These are phyloP conservation scores for Botrylloides violaceus DNA, from an alignment of 23 tunicate genomes.

Conservation along the genomic window DNA sequence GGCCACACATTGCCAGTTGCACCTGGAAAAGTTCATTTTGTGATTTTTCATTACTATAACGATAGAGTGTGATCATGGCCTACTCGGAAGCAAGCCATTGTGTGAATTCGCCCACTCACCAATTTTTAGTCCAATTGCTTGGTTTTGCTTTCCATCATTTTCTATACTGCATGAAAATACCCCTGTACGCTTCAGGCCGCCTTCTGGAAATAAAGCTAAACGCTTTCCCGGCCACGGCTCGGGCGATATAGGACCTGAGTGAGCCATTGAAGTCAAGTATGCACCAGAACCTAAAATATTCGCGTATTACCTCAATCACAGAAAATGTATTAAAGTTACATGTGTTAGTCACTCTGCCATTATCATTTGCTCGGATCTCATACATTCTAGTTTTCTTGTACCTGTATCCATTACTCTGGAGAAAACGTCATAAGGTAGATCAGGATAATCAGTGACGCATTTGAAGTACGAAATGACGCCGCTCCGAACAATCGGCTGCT, in stretches of 20 bases:
- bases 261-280: slow-evolving; percentile 36
- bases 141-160: background rate
- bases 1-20: slow-evolving; percentile 79
- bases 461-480: slow-evolving; percentile 52
- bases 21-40: slow-evolving; percentile 16
- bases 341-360: no score
- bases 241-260: slow-evolving; percentile 60
- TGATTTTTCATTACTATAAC: no score
- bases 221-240: slow-evolving; percentile 85
- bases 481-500: slow-evolving; percentile 47
- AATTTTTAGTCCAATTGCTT: background rate
- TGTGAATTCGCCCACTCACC: background rate
- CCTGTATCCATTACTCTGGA: slow-evolving; percentile 72
- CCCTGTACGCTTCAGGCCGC: slow-evolving; percentile 64
- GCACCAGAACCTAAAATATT: slow-evolving; percentile 59
- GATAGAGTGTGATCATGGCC: no score
- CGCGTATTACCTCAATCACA: background rate
- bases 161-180: slow-evolving; percentile 47
- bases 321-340: no score
- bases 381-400: background rate
- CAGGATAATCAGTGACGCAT: slow-evolving; percentile 52
- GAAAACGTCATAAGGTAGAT: slow-evolving; percentile 34
- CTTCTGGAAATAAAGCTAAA: slow-evolving; percentile 62
- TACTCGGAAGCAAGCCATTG: background rate
- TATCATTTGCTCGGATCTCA: no score